Evolutionary conservation across 2,888 invertebrate species (phyloP), one percentile per base, ranked within the genome.

Genomic region (Adineta ricciae): DNA sequence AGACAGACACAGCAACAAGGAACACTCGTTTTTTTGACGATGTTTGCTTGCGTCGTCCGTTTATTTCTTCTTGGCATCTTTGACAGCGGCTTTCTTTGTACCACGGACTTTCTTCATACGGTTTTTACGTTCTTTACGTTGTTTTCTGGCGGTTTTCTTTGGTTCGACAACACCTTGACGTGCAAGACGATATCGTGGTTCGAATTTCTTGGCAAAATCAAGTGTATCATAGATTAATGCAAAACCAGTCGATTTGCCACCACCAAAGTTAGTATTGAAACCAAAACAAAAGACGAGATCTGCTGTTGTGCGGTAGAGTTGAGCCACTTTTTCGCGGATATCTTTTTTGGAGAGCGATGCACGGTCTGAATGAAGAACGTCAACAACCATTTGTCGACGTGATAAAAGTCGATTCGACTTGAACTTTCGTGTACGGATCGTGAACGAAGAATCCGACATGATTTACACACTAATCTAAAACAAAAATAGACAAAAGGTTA

Each of bases 31-130:
- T 78, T 41, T 38, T 41, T 36, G 78, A 41, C 41, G 41, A 41
- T 41, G 78, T 14, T 24, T 82, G 24, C 27, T n/a, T 24, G 27
- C 24, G 27, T 32, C 1, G 27, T 32, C 56, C 64, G n/a, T 85
- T 50, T 85, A 85, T 84, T 85, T 85, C 36, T 85, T 85, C 56
- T 85, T 85, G 73, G 85, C 85, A 84, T 85, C 85, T 52, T 85
- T 85, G 56, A 85, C 86, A 21, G 84, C 14, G 21, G 84, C 82
- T 84, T 86, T 86, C 52, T 86, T 84, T 46, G 97, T 97, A 91
- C 99, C 99, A 90, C 99, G 93, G 88, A 99, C 97, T 93, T 99
- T 99, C 95, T 99, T 99, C 95, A 97, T 96, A 91, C 98, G 95
- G 94, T 99, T 99, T 93, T 98, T 99, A 89, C 96, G 94, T 93